These are phyloP conservation scores for Thymelicus acteon DNA, from an alignment of 2,888 invertebrate genomes.

Conservation along the genomic window DNA sequence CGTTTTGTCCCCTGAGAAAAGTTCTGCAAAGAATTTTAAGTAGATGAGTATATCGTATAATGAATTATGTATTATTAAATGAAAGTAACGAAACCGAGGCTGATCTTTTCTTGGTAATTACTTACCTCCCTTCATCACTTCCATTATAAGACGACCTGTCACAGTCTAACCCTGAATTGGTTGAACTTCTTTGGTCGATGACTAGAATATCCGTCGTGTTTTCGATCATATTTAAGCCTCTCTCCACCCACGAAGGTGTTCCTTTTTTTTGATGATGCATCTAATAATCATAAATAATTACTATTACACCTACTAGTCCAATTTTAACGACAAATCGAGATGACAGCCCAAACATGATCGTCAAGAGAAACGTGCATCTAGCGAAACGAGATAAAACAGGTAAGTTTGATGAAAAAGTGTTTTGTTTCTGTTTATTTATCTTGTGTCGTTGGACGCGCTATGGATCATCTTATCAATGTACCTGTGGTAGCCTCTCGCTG, in stretches of 20 bases:
- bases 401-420: no score
- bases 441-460: no score
- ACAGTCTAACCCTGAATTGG: constrained; percentile 74
- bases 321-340: no score
- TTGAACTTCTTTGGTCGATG: constrained; percentile 83
- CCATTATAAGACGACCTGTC: constrained; percentile 77
- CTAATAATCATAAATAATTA: constrained; percentile 49
- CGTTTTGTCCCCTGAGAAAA: constrained; percentile 94
- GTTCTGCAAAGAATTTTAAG: constrained; percentile 73
- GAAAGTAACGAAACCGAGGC: constrained; percentile 21
- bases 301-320: no score
- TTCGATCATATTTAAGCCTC: constrained; percentile 82
- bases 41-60: constrained; percentile 2
- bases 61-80: constrained; percentile 32
- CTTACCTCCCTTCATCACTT: constrained; percentile 78
- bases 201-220: constrained; percentile 82
- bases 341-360: no score
- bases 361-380: no score
- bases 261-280: constrained; percentile 81
- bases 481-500: constrained; percentile 78
- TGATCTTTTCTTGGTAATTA: constrained; percentile 2
- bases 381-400: no score
- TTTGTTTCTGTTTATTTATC: no score
- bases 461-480: constrained; percentile 42
- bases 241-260: constrained; percentile 84